Evolutionary conservation across 2,888 invertebrate genomes (phyloP).

Genomic region (Malacosoma neustria): DNA sequence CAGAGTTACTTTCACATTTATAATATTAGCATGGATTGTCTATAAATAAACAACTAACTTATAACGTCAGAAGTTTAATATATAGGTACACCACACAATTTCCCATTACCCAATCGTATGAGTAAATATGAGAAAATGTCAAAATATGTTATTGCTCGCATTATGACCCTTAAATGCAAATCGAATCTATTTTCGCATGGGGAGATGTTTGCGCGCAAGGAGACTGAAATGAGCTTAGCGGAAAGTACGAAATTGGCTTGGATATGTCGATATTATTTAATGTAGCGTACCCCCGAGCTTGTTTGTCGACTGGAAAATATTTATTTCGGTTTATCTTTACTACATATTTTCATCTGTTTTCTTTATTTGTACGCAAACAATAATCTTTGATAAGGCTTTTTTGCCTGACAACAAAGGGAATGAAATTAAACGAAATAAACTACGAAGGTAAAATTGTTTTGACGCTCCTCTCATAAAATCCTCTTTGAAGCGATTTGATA

Average conservation of each 20-base stretch:
- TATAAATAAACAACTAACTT: no score
- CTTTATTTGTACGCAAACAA: conserved; percentile 13
- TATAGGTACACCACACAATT: no score
- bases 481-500: not conserved
- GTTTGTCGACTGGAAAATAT: conserved; percentile 61
- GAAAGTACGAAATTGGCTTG: conserved; percentile 61
- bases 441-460: not conserved
- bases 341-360: conserved; percentile 31
- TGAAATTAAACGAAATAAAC: not conserved
- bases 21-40: no score
- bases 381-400: conserved; percentile 9
- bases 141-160: conserved; percentile 42
- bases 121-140: conserved; percentile 19
- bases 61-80: no score
- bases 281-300: conserved; percentile 51
- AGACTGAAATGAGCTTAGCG: conserved; percentile 60
- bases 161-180: conserved; percentile 55
- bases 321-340: conserved; percentile 48
- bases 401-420: not conserved
- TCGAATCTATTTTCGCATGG: conserved; percentile 53
- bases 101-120: not conserved
- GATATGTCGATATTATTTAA: conserved; percentile 68
- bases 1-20: no score
- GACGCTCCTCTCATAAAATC: not conserved
- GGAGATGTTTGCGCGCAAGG: conserved; percentile 52